A percentile compares a stretch with the other conserved stretches of the same genome.
phyloP scores from a whole-genome alignment of 2,797 vertebrate genomes.

The Sebastes variabilis region DNA sequence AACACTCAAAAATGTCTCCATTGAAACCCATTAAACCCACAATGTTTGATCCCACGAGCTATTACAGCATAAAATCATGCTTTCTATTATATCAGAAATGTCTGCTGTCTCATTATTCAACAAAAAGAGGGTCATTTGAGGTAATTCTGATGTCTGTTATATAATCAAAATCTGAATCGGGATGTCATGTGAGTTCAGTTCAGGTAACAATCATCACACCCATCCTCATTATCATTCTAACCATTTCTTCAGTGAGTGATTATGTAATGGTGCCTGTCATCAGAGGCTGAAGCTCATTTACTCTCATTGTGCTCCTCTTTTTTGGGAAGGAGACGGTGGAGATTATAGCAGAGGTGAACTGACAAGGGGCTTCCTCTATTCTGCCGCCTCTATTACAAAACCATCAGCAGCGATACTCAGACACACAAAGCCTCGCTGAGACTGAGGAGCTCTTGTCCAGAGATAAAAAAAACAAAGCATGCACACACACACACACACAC shows the following conservation, averaged over 20 bases:
- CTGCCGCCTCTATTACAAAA: constrained; percentile 35
- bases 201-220: constrained; percentile 10
- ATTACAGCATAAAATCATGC: no score
- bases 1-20: no score
- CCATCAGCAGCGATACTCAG: constrained; percentile 21
- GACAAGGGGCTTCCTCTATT: constrained; percentile 43
- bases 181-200: constrained; percentile 7
- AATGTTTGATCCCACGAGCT: no score
- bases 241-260: constrained; percentile 28
- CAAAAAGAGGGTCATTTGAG: not conserved
- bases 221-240: constrained; percentile 16
- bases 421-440: constrained; percentile 13
- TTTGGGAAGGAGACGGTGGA: constrained; percentile 30
- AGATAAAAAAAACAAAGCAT: not conserved
- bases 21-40: no score
- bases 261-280: constrained; percentile 47
- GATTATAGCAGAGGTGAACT: constrained; percentile 29
- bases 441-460: constrained; percentile 30
- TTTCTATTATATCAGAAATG: no score
- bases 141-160: not conserved
- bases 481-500: no score
- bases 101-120: not conserved
- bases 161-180: not conserved
- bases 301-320: constrained; percentile 22
- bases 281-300: constrained; percentile 48